Base-by-base conservation (phyloP, 2,113 vertebrate species). In the Malurus melanocephalus region DNA sequence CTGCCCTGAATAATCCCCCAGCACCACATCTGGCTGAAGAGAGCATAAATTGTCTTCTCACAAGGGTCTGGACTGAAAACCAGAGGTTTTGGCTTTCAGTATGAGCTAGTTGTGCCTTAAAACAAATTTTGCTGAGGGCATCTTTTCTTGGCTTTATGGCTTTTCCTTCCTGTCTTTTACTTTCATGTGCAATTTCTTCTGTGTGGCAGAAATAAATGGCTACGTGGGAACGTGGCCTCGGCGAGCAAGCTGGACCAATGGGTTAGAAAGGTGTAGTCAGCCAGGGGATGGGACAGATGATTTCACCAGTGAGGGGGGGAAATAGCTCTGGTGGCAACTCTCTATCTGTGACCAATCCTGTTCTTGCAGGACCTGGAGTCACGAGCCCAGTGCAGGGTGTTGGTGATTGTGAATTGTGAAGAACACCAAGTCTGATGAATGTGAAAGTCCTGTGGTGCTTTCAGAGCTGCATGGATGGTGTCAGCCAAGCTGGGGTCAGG, bases 351-450 rank as follows among this genome's bases (percentile, higher is more conserved):
- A 57, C 23, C 42, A 1, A 0, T 32, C 33, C 62, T 43, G 18
- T 13, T 79, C 18, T 42, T 57, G 11, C 42, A 85, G 67, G 45
- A 53, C 24, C 53, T 38, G 38, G 30, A 61, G 24, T 45, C 32
- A 18, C 0, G 0, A 85, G 28, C 16, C 15, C 1, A 0, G 9
- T 56, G 23, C 35, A n/a, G 55, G 74, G 2, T 1, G 2, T 3
- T 35, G 18, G 7, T 59, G 19, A 5, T 38, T 19, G 20, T 51
- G n/a, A 53, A 46, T 66, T 49, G 40, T 23, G 17, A 57, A 24
- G 59, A 38, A 23, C 5, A 3, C 12, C 30, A 22, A 43, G 30
- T 0, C 4, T 23, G 51, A 62, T 52, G 35, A 42, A n/a, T 22
- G 6, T 66, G 45, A 8, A 68, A 74, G 38, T 64, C 16, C 35